These are phyloP conservation scores for Fragum fragum DNA, from an alignment of 2,888 invertebrate genomes.

Conservation along the genomic window DNA sequence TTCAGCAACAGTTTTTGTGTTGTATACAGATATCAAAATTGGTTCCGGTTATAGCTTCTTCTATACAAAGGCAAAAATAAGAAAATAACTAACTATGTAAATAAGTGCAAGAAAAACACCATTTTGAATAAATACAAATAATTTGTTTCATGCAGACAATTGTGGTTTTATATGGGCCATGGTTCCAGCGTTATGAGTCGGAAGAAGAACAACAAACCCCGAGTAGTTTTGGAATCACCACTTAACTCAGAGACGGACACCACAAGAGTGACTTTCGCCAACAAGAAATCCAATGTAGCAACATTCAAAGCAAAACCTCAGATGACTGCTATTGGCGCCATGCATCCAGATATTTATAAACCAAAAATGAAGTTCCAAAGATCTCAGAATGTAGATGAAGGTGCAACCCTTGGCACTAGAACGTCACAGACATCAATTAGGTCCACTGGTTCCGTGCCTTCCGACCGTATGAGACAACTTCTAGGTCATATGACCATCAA, in stretches of 20 bases:
- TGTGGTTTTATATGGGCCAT: slow-evolving; percentile 65
- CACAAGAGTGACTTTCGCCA: slow-evolving; percentile 63
- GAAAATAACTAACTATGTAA: too few species aligned
- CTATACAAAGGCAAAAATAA: too few species aligned
- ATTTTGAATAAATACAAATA: too few species aligned
- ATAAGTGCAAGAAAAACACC: too few species aligned
- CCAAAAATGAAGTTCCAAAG: slow-evolving; percentile 44
- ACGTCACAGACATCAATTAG: slow-evolving; percentile 56
- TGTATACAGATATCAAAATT: too few species aligned
- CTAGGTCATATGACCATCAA: background rate
- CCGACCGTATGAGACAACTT: slow-evolving; percentile 43
- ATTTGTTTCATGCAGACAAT: too few species aligned
- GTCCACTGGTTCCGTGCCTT: slow-evolving; percentile 51
- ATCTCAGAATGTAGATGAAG: slow-evolving; percentile 36
- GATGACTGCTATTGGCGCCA: slow-evolving; percentile 67
- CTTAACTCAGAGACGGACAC: slow-evolving; percentile 49
- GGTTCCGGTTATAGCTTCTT: too few species aligned
- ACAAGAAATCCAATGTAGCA: slow-evolving; percentile 38
- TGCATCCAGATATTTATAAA: slow-evolving; percentile 51
- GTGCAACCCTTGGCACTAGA: slow-evolving; percentile 35
- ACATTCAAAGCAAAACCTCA: slow-evolving; percentile 60
- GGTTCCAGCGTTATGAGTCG: slow-evolving; percentile 26
- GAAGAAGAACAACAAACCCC: slow-evolving; percentile 41
- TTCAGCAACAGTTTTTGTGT: too few species aligned
- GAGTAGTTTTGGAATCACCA: slow-evolving; percentile 66